These are phyloP conservation scores for Drosophila simulans DNA, from an alignment of 1,140 invertebrate species.

Conservation along the genomic window DNA sequence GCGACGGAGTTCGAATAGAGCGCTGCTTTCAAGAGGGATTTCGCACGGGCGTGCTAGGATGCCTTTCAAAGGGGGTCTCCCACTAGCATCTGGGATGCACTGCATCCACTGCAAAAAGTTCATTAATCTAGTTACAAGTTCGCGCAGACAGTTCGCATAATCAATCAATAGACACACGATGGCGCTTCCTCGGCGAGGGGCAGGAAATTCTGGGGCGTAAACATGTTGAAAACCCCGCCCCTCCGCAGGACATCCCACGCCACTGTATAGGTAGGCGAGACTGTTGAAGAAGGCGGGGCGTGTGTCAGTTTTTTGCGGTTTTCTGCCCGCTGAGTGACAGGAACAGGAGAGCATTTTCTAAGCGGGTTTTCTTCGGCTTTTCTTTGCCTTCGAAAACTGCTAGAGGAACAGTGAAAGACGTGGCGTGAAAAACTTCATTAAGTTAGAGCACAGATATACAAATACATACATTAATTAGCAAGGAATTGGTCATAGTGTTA, in stretches of 20 bases:
- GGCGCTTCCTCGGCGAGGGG: not conserved
- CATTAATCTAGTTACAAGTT: constrained; percentile 84
- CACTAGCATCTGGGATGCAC: constrained; percentile 31
- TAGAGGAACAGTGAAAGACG: not conserved
- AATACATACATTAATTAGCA: no score
- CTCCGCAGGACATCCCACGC: not conserved
- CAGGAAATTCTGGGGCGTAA: constrained; percentile 19
- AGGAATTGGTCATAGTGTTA: no score
- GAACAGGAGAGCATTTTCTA: constrained; percentile 41
- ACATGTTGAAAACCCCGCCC: constrained; percentile 17
- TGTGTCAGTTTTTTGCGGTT: constrained; percentile 31
- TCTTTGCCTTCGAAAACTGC: not conserved
- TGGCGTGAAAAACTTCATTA: constrained; percentile 10
- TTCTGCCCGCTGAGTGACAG: constrained; percentile 39
- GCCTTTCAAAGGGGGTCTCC: not conserved
- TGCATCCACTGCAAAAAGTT: constrained; percentile 72
- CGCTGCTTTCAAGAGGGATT: not conserved
- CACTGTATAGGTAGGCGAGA: constrained; percentile 17
- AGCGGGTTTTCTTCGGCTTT: constrained; percentile 18
- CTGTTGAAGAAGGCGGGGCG: constrained; percentile 2
- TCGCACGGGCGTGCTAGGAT: not conserved
- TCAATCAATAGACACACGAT: constrained; percentile 72
- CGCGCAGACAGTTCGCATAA: constrained; percentile 80
- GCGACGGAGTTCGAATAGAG: constrained; percentile 4
- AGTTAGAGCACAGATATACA: not conserved